These are phyloP conservation scores for Accipiter virgatus DNA, from an alignment of 2,113 vertebrate species.

Conservation along the genomic window DNA sequence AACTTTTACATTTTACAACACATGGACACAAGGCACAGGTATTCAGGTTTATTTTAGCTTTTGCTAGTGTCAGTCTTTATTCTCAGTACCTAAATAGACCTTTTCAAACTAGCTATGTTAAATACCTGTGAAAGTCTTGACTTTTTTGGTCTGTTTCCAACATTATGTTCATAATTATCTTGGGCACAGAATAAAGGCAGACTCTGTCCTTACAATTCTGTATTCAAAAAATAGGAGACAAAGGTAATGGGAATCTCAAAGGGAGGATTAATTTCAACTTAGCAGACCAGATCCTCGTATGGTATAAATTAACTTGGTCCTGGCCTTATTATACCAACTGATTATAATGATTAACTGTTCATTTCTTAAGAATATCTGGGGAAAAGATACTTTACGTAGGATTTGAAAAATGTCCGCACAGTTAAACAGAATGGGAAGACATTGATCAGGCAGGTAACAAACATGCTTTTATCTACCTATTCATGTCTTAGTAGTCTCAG, in stretches of 20 bases:
- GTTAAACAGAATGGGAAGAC: background rate
- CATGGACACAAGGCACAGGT: background rate
- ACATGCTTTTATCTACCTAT: background rate
- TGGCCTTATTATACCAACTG: background rate
- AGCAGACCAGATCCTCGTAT: background rate
- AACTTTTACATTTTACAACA: background rate
- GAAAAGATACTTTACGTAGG: background rate
- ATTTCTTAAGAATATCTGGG: background rate
- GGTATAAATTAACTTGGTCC: background rate
- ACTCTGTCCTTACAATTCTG: background rate
- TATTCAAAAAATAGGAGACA: background rate
- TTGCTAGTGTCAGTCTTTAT: background rate
- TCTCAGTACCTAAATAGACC: background rate
- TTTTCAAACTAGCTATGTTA: background rate
- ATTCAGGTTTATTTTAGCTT: background rate
- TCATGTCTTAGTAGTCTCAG: background rate
- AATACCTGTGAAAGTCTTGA: background rate
- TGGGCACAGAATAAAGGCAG: background rate
- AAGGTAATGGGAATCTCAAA: conserved; percentile 2
- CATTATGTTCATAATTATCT: background rate
- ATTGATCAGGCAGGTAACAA: background rate
- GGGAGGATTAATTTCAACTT: background rate
- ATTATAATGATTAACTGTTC: background rate
- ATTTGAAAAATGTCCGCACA: background rate
- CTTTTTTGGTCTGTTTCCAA: background rate